Base-by-base conservation (phyloP, 2,113 vertebrate genomes). In the Hepsetus odoe region DNA sequence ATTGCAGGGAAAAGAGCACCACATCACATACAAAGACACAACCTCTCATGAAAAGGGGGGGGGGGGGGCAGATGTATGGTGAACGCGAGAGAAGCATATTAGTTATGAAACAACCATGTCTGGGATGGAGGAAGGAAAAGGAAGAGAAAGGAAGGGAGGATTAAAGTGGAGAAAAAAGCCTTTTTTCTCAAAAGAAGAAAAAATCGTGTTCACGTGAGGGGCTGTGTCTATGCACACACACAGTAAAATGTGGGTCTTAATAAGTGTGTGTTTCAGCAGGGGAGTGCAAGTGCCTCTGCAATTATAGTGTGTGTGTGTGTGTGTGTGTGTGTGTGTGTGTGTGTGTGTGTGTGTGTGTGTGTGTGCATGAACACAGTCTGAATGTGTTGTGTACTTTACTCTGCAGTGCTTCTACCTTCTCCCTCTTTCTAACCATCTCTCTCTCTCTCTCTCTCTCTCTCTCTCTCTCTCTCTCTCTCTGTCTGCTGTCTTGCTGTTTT, bases 401-500 rank as follows among this genome's bases (percentile, higher is more conserved):
- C 51, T 79, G 62, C 61, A 42, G 44, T 20, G 13, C 56, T 64
- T n/a, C 33, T 35, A n/a, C 55, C 6, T 35, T 22, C 2, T n/a
- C 18, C 32, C n/a, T 14, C 13, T 32, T 7, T 4, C 46, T 38
- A 20, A 12, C 28, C n/a, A 22, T n/a, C 32, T 20, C 30, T 18
- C 64, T 66, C 33, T 3, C 2, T 18, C 6, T 30, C 26, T 8
- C 16, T 18, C 44, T 26, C 5, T 42, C 64, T 10, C 64, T 12
- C 64, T 42, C 51, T 18, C 70, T 28, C 51, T 55, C 69, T 13
- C 40, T 33, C 40, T 51, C 64, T 40, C 24, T 20, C 35, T 38
- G 10, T 75, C 46, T 84, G 81, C 64, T 40, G 16, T 20, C 35
- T 38, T 11, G 64, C 46, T 84, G 81, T 88, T 91, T 85, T 83